Conservation (phyloP, 1,140 invertebrate species). For the Nebria ingens region DNA sequence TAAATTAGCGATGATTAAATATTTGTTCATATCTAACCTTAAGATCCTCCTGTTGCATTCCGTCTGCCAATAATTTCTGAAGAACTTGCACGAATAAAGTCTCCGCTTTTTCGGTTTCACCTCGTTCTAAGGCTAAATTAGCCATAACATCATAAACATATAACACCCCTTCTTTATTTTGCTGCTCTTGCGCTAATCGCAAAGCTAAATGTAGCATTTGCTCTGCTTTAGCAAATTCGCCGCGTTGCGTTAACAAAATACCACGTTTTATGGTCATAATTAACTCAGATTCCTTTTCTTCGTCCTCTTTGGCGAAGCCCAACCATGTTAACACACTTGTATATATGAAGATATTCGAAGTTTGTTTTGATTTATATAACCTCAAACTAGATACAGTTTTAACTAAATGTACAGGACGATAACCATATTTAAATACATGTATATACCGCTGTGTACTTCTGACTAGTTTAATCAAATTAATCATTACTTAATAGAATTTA, state of each 20-base stretch:
- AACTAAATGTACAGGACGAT: not conserved
- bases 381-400: no score
- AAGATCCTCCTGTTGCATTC: slow-evolving; percentile 59
- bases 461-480: not conserved
- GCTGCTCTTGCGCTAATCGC: slow-evolving; percentile 67
- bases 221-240: slow-evolving; percentile 71
- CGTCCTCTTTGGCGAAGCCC: slow-evolving; percentile 35
- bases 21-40: slow-evolving; percentile 44
- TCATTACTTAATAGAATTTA: not conserved
- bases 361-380: not conserved
- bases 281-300: slow-evolving; percentile 54
- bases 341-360: slow-evolving; percentile 11
- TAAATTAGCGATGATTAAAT: no score
- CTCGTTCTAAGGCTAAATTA: slow-evolving; percentile 70
- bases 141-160: slow-evolving; percentile 88
- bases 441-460: not conserved
- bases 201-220: slow-evolving; percentile 73
- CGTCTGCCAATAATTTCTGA: slow-evolving; percentile 58
- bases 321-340: slow-evolving; percentile 33
- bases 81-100: slow-evolving; percentile 72
- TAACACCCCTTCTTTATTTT: slow-evolving; percentile 62
- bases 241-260: slow-evolving; percentile 57
- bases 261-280: slow-evolving; percentile 64
- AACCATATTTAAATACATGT: not conserved
- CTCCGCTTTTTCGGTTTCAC: slow-evolving; percentile 72